phyloP scores from a whole-genome alignment of 2,888 invertebrate genomes.

The Conistra vaccinii region DNA sequence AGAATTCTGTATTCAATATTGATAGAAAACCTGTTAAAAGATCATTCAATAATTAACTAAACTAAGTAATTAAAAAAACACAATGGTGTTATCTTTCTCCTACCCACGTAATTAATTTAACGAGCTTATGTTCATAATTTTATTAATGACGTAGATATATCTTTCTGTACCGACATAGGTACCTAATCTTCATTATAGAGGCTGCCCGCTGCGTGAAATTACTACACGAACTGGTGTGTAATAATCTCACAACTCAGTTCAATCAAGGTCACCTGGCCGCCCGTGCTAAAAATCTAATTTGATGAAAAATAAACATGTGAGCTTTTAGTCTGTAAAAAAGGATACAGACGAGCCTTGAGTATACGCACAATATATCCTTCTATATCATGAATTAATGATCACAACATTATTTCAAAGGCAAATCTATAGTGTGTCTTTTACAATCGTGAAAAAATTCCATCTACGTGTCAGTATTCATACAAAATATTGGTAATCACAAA shows the following conservation, averaged over 20 bases:
- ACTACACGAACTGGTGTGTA: conserved; percentile 44
- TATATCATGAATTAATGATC: not conserved
- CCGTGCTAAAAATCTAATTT: conserved; percentile 20
- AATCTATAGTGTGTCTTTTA: not conserved
- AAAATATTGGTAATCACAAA: not conserved
- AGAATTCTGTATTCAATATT: not conserved
- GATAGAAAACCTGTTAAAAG: not conserved
- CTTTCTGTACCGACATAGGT: conserved; percentile 12
- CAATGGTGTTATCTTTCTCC: conserved; percentile 7
- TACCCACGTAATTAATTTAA: conserved; percentile 29
- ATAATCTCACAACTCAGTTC: conserved; percentile 28
- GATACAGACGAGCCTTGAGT: not conserved
- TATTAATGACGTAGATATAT: conserved; percentile 31
- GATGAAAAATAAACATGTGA: conserved; percentile 6
- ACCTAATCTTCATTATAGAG: conserved; percentile 34
- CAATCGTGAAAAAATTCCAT: not conserved
- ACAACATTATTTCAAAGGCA: not conserved
- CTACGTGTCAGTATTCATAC: not conserved
- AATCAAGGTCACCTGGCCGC: conserved; percentile 20
- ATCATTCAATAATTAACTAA: not conserved
- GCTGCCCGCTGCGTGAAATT: conserved; percentile 32
- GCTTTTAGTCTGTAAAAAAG: not conserved
- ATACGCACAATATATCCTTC: too few species aligned
- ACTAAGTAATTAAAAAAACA: conserved; percentile 8
- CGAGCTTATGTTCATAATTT: conserved; percentile 26